phyloP scores from a whole-genome alignment of 2,113 vertebrate genomes.

The Bos indicus region DNA sequence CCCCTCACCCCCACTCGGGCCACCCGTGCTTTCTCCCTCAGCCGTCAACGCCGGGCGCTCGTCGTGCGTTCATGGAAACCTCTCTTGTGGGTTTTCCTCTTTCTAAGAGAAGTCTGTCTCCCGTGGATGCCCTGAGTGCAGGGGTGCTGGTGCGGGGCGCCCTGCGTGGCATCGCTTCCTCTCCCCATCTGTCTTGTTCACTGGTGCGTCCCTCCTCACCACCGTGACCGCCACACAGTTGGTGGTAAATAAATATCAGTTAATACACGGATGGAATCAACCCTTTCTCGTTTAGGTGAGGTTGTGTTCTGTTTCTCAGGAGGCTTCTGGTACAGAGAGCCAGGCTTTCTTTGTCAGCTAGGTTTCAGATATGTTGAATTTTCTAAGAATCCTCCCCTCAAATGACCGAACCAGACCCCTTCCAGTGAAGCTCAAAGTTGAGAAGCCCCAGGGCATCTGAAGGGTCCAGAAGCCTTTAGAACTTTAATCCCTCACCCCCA shows the following conservation, averaged over 20 bases:
- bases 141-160: fast-evolving
- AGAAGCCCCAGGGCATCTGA: not conserved
- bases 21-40: not conserved
- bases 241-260: not conserved
- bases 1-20: fast-evolving
- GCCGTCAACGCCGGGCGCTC: not conserved
- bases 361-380: not conserved
- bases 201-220: not conserved
- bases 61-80: fast-evolving
- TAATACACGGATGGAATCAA: not conserved
- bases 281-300: not conserved
- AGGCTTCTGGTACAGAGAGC: not conserved
- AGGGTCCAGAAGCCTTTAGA: not conserved
- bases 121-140: not conserved
- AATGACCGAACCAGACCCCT: not conserved
- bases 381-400: not conserved
- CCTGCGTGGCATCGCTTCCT: not conserved
- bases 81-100: not conserved
- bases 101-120: not conserved
- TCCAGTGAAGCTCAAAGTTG: not conserved
- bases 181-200: not conserved
- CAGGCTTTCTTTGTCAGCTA: not conserved
- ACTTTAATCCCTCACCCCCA: not conserved
- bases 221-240: not conserved
- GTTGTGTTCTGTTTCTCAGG: not conserved